Evolutionary conservation across 2,113 vertebrate species (phyloP).

Genomic region (Heteronetta atricapilla): DNA sequence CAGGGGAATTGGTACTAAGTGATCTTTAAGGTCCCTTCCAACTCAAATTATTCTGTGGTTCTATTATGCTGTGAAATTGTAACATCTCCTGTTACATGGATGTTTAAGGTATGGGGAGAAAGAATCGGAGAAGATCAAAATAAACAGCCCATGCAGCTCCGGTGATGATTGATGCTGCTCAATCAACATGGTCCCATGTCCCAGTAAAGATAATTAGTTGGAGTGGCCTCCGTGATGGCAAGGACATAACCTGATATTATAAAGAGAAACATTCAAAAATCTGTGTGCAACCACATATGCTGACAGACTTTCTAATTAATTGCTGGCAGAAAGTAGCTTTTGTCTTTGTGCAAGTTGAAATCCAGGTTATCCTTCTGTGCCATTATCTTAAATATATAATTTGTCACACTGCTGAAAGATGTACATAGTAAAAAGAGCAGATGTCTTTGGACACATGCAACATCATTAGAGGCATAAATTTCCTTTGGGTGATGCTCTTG

Average conservation of each 20-base stretch:
- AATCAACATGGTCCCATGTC: background rate
- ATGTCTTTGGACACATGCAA: slow-evolving; percentile 21
- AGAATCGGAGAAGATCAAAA: background rate
- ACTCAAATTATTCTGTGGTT: no score
- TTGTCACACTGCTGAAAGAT: background rate
- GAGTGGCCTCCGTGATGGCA: background rate
- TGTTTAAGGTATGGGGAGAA: background rate
- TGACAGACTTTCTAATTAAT: background rate
- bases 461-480: background rate
- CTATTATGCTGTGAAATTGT: background rate
- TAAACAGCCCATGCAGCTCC: background rate
- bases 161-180: background rate
- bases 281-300: background rate
- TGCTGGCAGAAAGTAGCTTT: background rate
- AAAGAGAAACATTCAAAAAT: background rate
- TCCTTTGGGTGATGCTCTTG: background rate
- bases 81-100: background rate
- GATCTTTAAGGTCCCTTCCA: no score
- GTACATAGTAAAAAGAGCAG: background rate
- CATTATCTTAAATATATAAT: background rate
- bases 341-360: background rate
- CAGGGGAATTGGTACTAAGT: no score
- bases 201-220: background rate
- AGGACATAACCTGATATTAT: background rate
- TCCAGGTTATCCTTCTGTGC: background rate